These are phyloP conservation scores for Panurus biarmicus DNA, from an alignment of 2,113 vertebrate genomes.

Conservation along the genomic window DNA sequence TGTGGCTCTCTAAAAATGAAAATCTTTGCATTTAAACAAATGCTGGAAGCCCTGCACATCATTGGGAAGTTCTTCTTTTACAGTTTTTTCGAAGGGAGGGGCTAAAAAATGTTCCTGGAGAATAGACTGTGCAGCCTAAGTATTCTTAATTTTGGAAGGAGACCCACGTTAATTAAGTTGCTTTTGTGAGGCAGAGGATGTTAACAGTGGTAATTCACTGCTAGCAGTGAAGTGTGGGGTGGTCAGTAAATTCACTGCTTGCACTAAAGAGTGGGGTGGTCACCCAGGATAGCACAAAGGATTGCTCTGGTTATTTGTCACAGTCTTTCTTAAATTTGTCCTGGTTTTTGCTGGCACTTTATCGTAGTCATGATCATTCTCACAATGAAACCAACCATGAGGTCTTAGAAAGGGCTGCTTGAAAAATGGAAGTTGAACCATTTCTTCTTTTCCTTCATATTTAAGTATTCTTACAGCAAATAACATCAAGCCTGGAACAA, in stretches of 20 bases:
- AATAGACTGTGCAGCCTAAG: neutral
- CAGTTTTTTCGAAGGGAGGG: neutral
- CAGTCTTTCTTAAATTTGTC: conserved; percentile 5
- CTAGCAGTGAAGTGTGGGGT: neutral
- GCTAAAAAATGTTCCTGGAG: neutral
- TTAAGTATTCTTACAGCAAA: neutral
- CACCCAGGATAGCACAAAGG: neutral
- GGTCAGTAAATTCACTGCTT: neutral
- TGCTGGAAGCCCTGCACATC: neutral
- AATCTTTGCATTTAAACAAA: conserved; percentile 47
- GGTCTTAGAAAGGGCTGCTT: neutral
- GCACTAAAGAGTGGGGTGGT: neutral
- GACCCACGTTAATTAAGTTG: neutral
- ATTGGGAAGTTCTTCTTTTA: neutral
- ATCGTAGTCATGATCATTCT: neutral
- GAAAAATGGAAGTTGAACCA: neutral
- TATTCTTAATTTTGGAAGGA: neutral
- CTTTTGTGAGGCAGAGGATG: neutral
- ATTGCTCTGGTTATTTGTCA: conserved; percentile 3
- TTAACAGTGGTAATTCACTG: neutral
- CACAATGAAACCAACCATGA: neutral
- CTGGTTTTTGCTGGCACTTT: neutral
- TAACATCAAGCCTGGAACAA: neutral
- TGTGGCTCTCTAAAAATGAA: conserved; percentile 18
- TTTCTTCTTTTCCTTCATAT: neutral